Conservation (phyloP, 2,888 invertebrate genomes). For the Cephonodes hylas region DNA sequence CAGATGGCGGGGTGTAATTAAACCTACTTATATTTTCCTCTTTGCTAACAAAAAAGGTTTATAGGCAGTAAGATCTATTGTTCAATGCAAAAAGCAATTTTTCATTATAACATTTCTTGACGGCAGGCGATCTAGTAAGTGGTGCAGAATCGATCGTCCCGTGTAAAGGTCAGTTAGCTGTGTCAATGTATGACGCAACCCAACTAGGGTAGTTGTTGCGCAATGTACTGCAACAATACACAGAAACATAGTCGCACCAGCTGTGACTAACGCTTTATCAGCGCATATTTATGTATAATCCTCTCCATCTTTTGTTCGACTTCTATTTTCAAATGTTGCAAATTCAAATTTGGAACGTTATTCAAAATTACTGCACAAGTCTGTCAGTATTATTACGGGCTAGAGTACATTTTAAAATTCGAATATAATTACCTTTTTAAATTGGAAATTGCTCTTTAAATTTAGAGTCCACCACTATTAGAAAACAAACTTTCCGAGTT, state of each 20-base stretch:
- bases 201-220: constrained; percentile 61
- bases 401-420: too few relatives aligned
- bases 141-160: constrained; percentile 62
- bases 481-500: not conserved
- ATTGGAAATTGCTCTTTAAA: not conserved
- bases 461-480: not conserved
- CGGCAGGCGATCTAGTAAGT: constrained; percentile 20
- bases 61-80: not conserved
- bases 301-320: not conserved
- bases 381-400: too few relatives aligned
- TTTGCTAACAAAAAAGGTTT: not conserved
- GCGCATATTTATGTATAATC: not conserved
- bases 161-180: constrained; percentile 67
- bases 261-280: constrained; percentile 3
- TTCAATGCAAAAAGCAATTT: not conserved
- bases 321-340: not conserved
- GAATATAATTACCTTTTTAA: not conserved
- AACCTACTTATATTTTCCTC: not conserved
- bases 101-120: not conserved
- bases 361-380: not conserved
- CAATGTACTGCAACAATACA: constrained; percentile 47
- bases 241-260: not conserved
- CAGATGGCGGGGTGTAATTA: not conserved
- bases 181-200: constrained; percentile 68
- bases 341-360: not conserved